Evolutionary conservation across 2,797 vertebrate species (phyloP), one percentile per base, ranked within the genome.

Genomic region (Hemibagrus guttatus): DNA sequence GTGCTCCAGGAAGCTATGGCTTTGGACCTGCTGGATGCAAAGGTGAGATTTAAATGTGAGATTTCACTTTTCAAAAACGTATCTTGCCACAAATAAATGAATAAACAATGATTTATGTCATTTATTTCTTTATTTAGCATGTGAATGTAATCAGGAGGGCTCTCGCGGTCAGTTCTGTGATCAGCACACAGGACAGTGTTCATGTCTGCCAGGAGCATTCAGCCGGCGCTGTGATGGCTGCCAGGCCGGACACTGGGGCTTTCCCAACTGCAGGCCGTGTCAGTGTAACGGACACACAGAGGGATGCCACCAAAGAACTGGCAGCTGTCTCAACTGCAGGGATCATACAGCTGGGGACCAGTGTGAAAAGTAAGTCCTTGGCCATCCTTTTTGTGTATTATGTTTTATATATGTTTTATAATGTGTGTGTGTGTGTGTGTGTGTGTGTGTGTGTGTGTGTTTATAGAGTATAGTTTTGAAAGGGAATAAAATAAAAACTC

Each of bases 161-260:
- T 95, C 98, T 0, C 92, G 96, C 84, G 96, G 95, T 31, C 92
- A 94, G 14, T 90, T 97, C 21, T 99, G 98, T 0, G 95, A 99
- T 72, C 95, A 94, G 86, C 79, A 91, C 89, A 96, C 93, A 0
- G 98, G 98, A 11, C 97, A 98, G 88, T 99, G 98, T 90, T 93
- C 94, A 84, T 99, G 98, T 85, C 96, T 94, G 0, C 90, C 96
- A 0, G 97, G 98, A 1, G 97, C 95, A 1, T 97, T 97, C 0
- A 97, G 98, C 2, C 94, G 90, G 35, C 96, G 90, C 49, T 99
- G 98, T 0, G 96, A 99, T 84, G 94, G 94, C 35, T 99, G 98
- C 89, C 98, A 97, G 90, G 92, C 91, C 0, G 97, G 97, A 23
- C 94, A 99, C 94, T 99, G 98, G 98, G 98, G 98, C 85, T 99